Evolutionary conservation across 2,888 invertebrate genomes (phyloP), one percentile per base, ranked within the genome.

Genomic region (Erebia aethiops): DNA sequence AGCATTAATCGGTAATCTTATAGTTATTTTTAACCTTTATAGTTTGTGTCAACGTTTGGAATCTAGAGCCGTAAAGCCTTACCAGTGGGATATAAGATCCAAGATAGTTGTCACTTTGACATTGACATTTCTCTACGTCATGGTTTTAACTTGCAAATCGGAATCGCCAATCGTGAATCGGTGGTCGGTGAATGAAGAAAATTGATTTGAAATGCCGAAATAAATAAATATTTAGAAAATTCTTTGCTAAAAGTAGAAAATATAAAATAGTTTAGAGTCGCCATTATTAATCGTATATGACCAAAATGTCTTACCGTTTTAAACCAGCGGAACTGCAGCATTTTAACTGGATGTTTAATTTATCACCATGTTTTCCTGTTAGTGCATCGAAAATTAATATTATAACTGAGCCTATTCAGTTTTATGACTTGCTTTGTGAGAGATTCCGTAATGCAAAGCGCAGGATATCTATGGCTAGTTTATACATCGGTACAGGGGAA

Each of bases 401-500:
- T 69, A 95, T 98, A 74, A 94, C 95, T 58, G 96, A 97, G 80
- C 98, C 98, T 0, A 90, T 91, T 65, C 94, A 95, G 73, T 98
- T 98, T 87, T 98, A 98, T 83, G 94, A 96, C 10, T 95, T 95
- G 0, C 84, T 98, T 14, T 86, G 96, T 75, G 93, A 96, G 61
- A 95, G 95, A 83, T 96, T 96, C 82, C 88, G 90, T 67, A 89
- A 86, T 68, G 97, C 98, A 0, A 95, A 94, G 72, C 89, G 92
- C 66, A 94, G 98, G 78, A 96, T 98, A 80, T 96, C 96, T 0
- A 87, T 99, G 65, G 97, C 98, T 5, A 99, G 99, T 73, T 92
- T 99, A 13, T 99, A 99, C 85, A 91, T 99, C 71, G 99, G 99
- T 14, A 98, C 96, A 66, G 99, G 99, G 0, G 84, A 94, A 18